Percentiles rank a stretch among this genome's conserved stretches.
Conservation (phyloP, 2,888 invertebrate genomes). For the Macropis europaea region DNA sequence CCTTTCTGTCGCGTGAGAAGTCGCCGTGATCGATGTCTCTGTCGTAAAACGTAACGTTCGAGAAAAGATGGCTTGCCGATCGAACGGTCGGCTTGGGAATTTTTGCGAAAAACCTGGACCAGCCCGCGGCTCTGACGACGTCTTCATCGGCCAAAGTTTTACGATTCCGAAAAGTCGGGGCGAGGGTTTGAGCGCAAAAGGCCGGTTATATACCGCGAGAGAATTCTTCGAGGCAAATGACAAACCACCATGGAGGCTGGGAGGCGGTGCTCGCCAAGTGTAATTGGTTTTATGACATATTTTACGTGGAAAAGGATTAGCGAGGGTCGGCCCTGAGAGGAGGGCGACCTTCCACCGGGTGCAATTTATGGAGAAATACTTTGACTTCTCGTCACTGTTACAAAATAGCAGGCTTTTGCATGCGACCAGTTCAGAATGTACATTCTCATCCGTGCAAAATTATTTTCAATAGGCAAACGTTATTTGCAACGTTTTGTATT, state of each 20-base stretch:
- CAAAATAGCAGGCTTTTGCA: no score
- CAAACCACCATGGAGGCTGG: conserved; percentile 64
- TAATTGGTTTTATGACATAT: conserved; percentile 75
- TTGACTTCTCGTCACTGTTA: no score
- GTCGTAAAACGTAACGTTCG: no score
- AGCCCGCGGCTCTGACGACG: not conserved
- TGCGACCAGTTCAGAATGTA: no score
- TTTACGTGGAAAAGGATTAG: conserved; percentile 75
- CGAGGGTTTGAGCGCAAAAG: conserved; percentile 57
- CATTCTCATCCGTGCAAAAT: no score
- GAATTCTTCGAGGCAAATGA: conserved; percentile 68
- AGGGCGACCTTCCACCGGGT: no score
- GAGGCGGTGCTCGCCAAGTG: conserved; percentile 52
- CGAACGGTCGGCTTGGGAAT: not conserved
- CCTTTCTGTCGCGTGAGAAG: conserved; percentile 26
- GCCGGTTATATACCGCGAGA: conserved; percentile 50
- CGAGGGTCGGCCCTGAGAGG: conserved; percentile 37
- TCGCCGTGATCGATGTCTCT: no score
- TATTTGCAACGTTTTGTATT: no score
- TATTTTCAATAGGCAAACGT: no score
- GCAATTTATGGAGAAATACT: no score
- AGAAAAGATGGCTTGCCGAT: not conserved
- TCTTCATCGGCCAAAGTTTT: conserved; percentile 18
- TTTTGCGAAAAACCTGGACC: not conserved
- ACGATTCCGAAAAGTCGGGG: conserved; percentile 29